Evolutionary conservation across 2,888 invertebrate genomes (phyloP).

Genomic region (Patella ulyssiponensis): DNA sequence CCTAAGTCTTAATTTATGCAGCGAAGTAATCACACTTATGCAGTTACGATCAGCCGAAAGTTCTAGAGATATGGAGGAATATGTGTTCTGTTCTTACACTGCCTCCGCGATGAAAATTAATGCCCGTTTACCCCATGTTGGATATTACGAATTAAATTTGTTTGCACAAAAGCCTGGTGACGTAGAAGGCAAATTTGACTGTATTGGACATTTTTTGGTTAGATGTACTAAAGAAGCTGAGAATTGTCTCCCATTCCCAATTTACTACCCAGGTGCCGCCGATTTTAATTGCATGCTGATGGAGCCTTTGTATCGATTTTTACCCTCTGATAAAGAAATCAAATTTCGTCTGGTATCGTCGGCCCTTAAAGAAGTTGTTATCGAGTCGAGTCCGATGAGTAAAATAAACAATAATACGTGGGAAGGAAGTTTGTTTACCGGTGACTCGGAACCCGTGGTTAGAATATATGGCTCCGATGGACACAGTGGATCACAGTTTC

Average conservation of each 20-base stretch:
- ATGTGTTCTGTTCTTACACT: constrained; percentile 13
- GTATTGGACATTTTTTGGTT: constrained; percentile 1
- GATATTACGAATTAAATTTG: constrained; percentile 12
- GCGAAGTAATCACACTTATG: not conserved
- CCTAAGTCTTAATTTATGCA: not conserved
- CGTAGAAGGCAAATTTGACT: not conserved
- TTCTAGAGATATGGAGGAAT: constrained; percentile 10
- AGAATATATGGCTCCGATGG: not conserved
- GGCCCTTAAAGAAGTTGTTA: not conserved
- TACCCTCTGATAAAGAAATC: not conserved
- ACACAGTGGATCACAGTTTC: not conserved
- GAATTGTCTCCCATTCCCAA: not conserved
- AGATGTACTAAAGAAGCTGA: not conserved
- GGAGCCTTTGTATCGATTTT: not conserved
- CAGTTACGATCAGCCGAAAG: constrained; percentile 6
- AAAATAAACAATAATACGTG: not conserved
- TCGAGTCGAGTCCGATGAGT: not conserved
- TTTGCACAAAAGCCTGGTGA: constrained; percentile 13
- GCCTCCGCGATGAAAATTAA: constrained; percentile 7
- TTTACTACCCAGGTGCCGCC: not conserved
- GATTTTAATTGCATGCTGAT: not conserved
- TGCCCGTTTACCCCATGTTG: constrained; percentile 5
- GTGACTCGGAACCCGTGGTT: not conserved
- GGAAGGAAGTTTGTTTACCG: not conserved
- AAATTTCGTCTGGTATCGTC: not conserved